Percentiles rank a stretch among this genome's conserved stretches.
phyloP scores from a whole-genome alignment of 2,888 invertebrate species.

The Limnephilus marmoratus region DNA sequence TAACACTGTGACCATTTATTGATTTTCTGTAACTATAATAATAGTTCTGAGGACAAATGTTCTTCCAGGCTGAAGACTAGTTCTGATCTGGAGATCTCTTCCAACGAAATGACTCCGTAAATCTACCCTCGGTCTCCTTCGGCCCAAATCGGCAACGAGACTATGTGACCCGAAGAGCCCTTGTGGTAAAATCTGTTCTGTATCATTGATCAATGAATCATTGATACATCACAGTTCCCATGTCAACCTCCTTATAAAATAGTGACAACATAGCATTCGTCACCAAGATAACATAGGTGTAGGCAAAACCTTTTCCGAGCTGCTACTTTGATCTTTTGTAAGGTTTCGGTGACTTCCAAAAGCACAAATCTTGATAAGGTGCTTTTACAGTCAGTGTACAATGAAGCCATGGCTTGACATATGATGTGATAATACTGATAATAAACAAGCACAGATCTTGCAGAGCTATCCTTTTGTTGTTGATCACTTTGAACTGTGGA shows the following conservation, averaged over 20 bases:
- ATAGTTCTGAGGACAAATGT: too few species aligned
- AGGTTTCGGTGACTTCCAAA: not conserved
- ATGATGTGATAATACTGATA: not conserved
- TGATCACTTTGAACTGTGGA: not conserved
- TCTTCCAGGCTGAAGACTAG: too few species aligned
- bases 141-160: too few species aligned
- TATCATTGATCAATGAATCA: too few species aligned
- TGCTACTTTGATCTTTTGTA: too few species aligned
- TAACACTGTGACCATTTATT: too few species aligned
- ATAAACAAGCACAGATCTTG: not conserved
- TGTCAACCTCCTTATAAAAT: not conserved
- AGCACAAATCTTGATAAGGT: not conserved
- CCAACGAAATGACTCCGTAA: too few species aligned
- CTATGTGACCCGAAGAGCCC: too few species aligned
- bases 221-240: not conserved
- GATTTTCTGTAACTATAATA: too few species aligned
- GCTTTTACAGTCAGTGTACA: not conserved
- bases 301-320: not conserved
- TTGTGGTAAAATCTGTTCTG: too few species aligned
- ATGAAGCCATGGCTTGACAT: not conserved
- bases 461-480: not conserved
- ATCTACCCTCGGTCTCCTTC: too few species aligned
- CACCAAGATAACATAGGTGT: not conserved
- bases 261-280: not conserved
- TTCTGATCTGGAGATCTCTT: too few species aligned